Evolutionary conservation across 2,888 invertebrate genomes (phyloP), one percentile per base, ranked within the genome.

Genomic region (Nephrotoma appendiculata): DNA sequence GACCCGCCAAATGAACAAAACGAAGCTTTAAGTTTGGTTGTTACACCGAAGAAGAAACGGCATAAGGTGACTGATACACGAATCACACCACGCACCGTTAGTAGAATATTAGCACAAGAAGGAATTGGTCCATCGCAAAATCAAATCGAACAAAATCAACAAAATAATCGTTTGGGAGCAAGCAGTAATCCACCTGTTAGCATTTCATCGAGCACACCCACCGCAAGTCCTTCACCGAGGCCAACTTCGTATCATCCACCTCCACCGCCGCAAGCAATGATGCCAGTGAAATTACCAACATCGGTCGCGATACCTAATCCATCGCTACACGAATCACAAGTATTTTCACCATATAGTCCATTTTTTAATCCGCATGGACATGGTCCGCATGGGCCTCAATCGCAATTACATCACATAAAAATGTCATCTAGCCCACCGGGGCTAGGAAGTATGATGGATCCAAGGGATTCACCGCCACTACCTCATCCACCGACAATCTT

Each of bases 291-390:
- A 90, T 93, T 98, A 91, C 98, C 98, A 89, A 98, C 98, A 87
- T 97, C 98, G 88, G 98, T 98, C 90, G 98, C 98, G 91, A 98
- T 98, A 91, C 97, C 98, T 87, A 98, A 98, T 92, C 98, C 98
- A 87, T 96, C 97, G 91, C 94, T 98, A 89, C 98, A 98, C 93
- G 97, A 97, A 93, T 97, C 97, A 91, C 97, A 97, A 93, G 96
- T 97, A 90, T 97, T 97, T 92, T 97, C 97, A 89, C 97, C 97
- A 89, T 97, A 97, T 93, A 96, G 96, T 90, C 97, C 97, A 89
- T 97, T 97, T 93, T 97, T 97, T 92, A 96, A 95, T 89, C 93
- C 93, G 87, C 90, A 91, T 52, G 90, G 90, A 7, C 91, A 90
- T 87, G 90, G 91, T 86, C 92, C 93, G 86, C 93, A 93, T 86